Conservation (phyloP, 2,888 invertebrate species). For the Dusona sp. region DNA sequence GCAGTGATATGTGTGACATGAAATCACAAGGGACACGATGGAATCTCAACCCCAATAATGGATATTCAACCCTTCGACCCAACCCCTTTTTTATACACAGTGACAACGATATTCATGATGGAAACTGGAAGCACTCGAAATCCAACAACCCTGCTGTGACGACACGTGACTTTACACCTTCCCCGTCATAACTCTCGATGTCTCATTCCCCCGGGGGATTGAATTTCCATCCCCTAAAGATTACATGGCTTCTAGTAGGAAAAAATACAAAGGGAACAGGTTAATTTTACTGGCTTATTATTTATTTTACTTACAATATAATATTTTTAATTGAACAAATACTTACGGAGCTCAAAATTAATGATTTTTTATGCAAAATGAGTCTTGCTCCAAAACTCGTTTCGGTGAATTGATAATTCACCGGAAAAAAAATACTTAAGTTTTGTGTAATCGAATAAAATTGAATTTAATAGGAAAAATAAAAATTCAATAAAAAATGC, state of each 20-base stretch:
- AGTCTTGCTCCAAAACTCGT: not conserved
- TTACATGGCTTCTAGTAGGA: not conserved
- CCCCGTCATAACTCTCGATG: conserved; percentile 22
- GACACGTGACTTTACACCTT: conserved; percentile 54
- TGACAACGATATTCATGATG: not conserved
- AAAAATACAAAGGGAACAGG: not conserved
- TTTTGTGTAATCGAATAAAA: not conserved
- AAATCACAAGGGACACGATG: conserved; percentile 2
- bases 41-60: conserved; percentile 14
- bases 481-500: not conserved
- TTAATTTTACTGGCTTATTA: not conserved
- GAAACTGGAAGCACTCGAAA: conserved; percentile 47
- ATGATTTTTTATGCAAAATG: too few relatives aligned
- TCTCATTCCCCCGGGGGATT: conserved; percentile 5
- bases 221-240: conserved; percentile 7
- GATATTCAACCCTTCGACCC: not conserved
- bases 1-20: conserved; percentile 22
- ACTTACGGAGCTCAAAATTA: not conserved
- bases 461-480: not conserved
- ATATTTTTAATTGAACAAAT: not conserved
- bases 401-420: not conserved
- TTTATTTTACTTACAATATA: not conserved
- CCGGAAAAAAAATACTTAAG: not conserved
- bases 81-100: conserved; percentile 1
- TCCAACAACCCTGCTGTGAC: conserved; percentile 17